Base-by-base conservation (phyloP, 2,113 vertebrate genomes). In the Uria lomvia region DNA sequence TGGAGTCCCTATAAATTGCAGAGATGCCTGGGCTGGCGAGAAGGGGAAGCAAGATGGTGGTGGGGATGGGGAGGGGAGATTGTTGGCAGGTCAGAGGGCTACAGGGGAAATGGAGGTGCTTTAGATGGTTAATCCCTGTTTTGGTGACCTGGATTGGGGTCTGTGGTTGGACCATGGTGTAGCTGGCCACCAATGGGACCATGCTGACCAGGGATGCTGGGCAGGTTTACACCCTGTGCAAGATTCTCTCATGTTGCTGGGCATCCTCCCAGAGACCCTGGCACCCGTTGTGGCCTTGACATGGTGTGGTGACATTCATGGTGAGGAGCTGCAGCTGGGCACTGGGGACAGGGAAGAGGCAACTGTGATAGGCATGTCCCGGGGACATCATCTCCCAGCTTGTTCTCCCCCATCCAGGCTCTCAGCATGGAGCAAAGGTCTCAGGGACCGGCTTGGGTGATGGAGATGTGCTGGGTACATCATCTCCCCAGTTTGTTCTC, bases 61-160 rank as follows among this genome's bases (percentile, higher is more conserved):
- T 5, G 43, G 49, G 36, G 13, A 26, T 0, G 4, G 29, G 15
- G 3, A 2, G 26, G 29, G 19, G n/a, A 13, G 9, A 6, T 6
- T 29, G 29, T n/a, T 73, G 43, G 30, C 18, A 27, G 26, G 9
- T 60, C 53, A 50, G 42, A 40, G 42, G 24, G 26, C 19, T 10
- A 2, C 2, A 18, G 13, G 12, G 34, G 38, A 27, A n/a, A 47
- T 4, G 9, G 34, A 56, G 21, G 12, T 11, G 15, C 9, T 66
- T 60, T 32, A 17, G 13, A 11, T 20, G 40, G 32, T 62, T 73
- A 40, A 73, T 18, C 15, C 14, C 17, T 17, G 3, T 14, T 53
- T 30, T 11, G 16, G 50, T 66, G 70, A 30, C 56, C 18, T 52
- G 59, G 7, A 3, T 14, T 56, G 47, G 42, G 53, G 36, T 49